phyloP scores from a whole-genome alignment of 2,797 vertebrate genomes.

The Pseudomugil tenellus region DNA sequence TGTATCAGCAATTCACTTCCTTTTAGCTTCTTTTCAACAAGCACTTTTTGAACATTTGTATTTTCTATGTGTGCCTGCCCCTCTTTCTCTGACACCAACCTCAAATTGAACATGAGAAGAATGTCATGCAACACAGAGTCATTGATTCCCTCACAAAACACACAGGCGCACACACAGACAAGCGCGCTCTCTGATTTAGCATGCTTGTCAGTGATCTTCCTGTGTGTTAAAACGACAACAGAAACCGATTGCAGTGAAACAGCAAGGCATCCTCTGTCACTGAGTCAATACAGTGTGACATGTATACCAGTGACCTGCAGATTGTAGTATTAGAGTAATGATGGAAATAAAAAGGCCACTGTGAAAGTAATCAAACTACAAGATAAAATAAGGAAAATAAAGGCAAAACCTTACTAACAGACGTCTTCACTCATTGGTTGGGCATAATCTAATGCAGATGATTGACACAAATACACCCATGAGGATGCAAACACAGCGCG shows the following conservation, averaged over 20 bases:
- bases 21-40: background rate
- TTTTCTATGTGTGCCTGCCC: slow-evolving; percentile 2
- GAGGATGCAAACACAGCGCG: slow-evolving; percentile 22
- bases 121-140: slow-evolving; percentile 36
- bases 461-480: slow-evolving; percentile 33
- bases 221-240: slow-evolving; percentile 33
- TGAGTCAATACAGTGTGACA: slow-evolving; percentile 25
- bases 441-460: slow-evolving; percentile 30
- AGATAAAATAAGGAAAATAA: background rate
- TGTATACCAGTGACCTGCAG: background rate
- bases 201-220: slow-evolving; percentile 33
- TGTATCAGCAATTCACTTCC: slow-evolving; percentile 1
- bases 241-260: slow-evolving; percentile 30
- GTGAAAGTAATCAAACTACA: background rate
- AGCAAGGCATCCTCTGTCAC: slow-evolving; percentile 19
- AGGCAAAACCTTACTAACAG: background rate
- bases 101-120: slow-evolving; percentile 44
- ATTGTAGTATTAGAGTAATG: background rate
- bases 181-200: slow-evolving; percentile 30
- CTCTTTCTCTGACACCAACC: slow-evolving; percentile 18
- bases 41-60: background rate
- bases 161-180: slow-evolving; percentile 11
- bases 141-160: slow-evolving; percentile 44
- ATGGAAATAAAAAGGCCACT: background rate
- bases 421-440: slow-evolving; percentile 2